Base-by-base conservation (phyloP, 2,113 vertebrate species). In the Microtus montanus region DNA sequence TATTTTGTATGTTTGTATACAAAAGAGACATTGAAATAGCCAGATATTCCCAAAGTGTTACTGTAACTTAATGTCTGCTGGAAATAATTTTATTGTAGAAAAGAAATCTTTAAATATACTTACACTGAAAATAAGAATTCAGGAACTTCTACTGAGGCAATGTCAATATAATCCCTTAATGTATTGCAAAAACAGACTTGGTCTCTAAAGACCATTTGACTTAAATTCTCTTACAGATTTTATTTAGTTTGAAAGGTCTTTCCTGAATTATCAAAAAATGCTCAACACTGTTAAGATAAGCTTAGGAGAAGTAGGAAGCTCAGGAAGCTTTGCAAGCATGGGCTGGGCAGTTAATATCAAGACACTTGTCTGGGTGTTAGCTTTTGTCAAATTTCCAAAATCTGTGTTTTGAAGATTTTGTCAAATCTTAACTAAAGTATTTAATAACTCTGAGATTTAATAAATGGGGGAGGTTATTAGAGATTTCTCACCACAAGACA, bases 211-310 rank as follows among this genome's bases (percentile, higher is more conserved):
- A 71, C 64, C 20, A 73, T 87, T 84, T 75, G 49, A 41, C 22
- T 35, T 79, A 89, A 84, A 75, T 95, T 15, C 2, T 91, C 52
- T 47, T 93, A 4, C 47, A 68, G 85, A 28, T 68, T 95, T 54
- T 89, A 73, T 71, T 84, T 47, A 70, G 28, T 20, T 92, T 95
- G 33, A 52, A 84, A 22, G 75, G 71, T 28, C 90, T 89, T 82
- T 93, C 68, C 74, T 7, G 35, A 79, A 95, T 91, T 87, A 91
- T 88, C 66, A 91, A 96, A 47, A 12, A 38, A 61, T 78, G n/a
- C 10, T 38, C 13, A 95, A 75, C 22, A 70, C 49, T 89, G 58
- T 73, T 80, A 84, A 24, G 26, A 87, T 4, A 91, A 77, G 61
- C 93, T 61, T 63, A 20, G 24, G 52, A 89, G 86, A 95, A 70